Percentiles rank a stretch among this genome's conserved stretches.
phyloP scores from a whole-genome alignment of 2,888 invertebrate species.

The Sarcophaga subvicina region DNA sequence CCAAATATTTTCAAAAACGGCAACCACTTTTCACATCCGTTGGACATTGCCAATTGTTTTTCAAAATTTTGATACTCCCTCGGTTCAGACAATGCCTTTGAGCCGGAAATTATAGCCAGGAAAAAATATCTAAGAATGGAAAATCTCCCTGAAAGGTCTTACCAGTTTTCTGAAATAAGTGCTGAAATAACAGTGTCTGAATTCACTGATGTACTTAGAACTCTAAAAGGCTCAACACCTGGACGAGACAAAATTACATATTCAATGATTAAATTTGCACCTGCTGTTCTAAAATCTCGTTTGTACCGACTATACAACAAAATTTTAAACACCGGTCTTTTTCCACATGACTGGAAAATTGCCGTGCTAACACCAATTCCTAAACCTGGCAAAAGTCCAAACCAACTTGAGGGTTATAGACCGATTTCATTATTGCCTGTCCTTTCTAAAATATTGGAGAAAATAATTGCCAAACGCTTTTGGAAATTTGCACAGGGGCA shows the following conservation, averaged over 20 bases:
- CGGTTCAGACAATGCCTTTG: too few species aligned
- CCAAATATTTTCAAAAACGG: background rate
- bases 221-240: constrained; percentile 1
- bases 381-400: constrained; percentile 16
- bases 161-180: background rate
- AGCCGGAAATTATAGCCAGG: background rate
- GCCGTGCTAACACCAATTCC: constrained; percentile 15
- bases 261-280: constrained; percentile 11
- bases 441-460: constrained; percentile 45
- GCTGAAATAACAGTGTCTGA: background rate
- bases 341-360: too few species aligned
- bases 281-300: background rate
- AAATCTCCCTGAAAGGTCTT: background rate
- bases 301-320: too few species aligned
- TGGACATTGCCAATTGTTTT: too few species aligned
- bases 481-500: background rate
- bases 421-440: background rate
- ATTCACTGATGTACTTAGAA: background rate
- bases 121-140: background rate
- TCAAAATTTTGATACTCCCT: too few species aligned
- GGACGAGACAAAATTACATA: constrained; percentile 32
- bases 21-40: background rate
- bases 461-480: constrained; percentile 26
- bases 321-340: too few species aligned
- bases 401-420: constrained; percentile 5